A percentile compares a stretch with the other conserved stretches of the same genome.
Evolutionary conservation across 2,888 invertebrate species (phyloP).

Genomic region (Cryptus viduatorius): DNA sequence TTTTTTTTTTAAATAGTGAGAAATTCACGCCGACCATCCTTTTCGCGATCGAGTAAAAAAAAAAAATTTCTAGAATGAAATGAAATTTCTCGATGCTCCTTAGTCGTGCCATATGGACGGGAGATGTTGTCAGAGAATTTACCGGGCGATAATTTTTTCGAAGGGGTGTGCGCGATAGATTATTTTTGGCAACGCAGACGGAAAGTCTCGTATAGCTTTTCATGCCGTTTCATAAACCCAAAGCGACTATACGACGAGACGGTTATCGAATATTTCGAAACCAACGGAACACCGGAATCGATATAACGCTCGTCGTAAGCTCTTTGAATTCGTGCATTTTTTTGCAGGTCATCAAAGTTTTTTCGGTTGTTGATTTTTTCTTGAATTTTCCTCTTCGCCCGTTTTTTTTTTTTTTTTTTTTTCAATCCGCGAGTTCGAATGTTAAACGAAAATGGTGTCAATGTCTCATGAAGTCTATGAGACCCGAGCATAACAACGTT

Average conservation of each 20-base stretch:
- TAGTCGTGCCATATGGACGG: background rate
- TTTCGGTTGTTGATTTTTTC: background rate
- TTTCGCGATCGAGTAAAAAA: background rate
- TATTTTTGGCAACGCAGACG: conserved; percentile 42
- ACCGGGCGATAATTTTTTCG: conserved; percentile 22
- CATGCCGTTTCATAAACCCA: background rate
- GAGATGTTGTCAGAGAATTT: conserved; percentile 7
- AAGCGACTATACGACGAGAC: conserved; percentile 7
- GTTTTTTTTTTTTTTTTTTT: background rate
- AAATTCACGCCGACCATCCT: background rate
- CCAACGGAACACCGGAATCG: background rate
- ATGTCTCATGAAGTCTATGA: conserved; percentile 42
- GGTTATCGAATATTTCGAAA: conserved; percentile 3
- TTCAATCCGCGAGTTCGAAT: background rate
- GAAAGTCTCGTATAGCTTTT: conserved; percentile 10
- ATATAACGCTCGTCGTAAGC: background rate
- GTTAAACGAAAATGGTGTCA: conserved; percentile 55
- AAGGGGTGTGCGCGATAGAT: conserved; percentile 5
- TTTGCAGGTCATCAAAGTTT: background rate
- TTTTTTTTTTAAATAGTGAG: no score
- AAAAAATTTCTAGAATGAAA: conserved; percentile 4
- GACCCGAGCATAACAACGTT: conserved; percentile 41
- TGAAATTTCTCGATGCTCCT: background rate
- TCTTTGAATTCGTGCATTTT: background rate
- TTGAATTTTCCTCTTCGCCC: background rate